A percentile compares a stretch with the other conserved stretches of the same genome.
phyloP scores from a whole-genome alignment of 2,113 vertebrate genomes.

The Cercocebus atys region DNA sequence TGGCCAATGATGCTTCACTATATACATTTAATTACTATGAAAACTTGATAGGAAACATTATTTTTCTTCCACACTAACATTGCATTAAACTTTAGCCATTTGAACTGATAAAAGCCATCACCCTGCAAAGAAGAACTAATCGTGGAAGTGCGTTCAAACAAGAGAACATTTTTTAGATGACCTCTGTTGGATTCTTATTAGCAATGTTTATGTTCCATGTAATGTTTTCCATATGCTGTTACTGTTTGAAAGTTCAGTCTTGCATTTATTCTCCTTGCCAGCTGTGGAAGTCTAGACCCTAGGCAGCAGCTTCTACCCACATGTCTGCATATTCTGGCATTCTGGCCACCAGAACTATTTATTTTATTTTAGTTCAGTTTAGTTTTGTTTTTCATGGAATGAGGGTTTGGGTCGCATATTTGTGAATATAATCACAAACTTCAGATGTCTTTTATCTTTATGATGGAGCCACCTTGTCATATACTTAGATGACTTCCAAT shows the following conservation, averaged over 20 bases:
- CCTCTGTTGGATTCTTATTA: conserved; percentile 62
- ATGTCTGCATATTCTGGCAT: conserved; percentile 46
- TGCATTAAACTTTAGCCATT: conserved; percentile 24
- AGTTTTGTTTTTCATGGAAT: conserved; percentile 45
- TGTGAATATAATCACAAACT: conserved; percentile 7
- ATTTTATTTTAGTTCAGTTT: conserved; percentile 34
- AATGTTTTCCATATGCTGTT: conserved; percentile 70
- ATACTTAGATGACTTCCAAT: conserved; percentile 15
- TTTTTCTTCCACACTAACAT: conserved; percentile 12
- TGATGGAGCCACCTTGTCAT: not conserved
- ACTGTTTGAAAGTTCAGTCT: conserved; percentile 50
- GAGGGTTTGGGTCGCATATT: conserved; percentile 1
- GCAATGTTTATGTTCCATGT: conserved; percentile 67
- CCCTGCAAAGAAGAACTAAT: not conserved
- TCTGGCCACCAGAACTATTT: conserved; percentile 43
- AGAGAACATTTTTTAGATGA: conserved; percentile 50
- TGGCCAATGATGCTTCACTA: conserved; percentile 15
- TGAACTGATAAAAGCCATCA: conserved; percentile 33
- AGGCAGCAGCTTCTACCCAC: conserved; percentile 55
- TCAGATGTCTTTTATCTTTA: conserved; percentile 47
- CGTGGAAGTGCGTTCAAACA: not conserved
- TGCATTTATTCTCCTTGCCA: conserved; percentile 59
- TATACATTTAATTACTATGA: conserved; percentile 28
- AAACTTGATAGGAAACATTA: conserved; percentile 4
- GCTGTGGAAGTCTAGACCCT: conserved; percentile 67